Evolutionary conservation across 2,797 vertebrate genomes (phyloP), one percentile per base, ranked within the genome.

Genomic region (Trachurus trachurus): DNA sequence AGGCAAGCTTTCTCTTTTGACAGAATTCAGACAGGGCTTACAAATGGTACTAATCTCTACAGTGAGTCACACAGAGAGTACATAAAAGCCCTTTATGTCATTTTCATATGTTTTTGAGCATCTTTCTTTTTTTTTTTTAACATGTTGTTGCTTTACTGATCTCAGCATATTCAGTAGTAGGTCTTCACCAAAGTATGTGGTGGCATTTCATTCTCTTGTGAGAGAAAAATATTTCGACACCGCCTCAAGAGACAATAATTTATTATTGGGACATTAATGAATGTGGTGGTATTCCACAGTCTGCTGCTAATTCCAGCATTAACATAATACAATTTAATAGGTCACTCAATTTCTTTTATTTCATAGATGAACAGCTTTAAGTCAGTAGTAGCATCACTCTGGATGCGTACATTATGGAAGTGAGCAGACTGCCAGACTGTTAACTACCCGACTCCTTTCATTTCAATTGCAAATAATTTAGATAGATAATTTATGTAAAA

Each of bases 401-500:
- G 50, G 49, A 77, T 73, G 80, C 60, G n/a, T 69, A 69, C 67
- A 84, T 90, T 80, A 90, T 80, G 81, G 73, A 71, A 52, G 49
- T 76, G 68, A 84, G 80, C 84, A 83, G 84, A 87, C 86, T 88
- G 87, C 81, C 65, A 69, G 81, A 67, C 75, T 76, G 70, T 86
- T 89, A 93, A 93, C 86, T 81, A 87, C 70, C 82, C 85, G 10
- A 16, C 76, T 89, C 69, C 47, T 66, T 85, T 88, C 83, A 93
- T 91, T 91, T 90, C 70, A 93, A 86, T 85, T 88, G 82, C 87
- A 88, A 93, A 92, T 86, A 92, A 89, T 93, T 87, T 69, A 45
- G 76, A 88, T 79, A 56, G 84, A 91, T 93, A 87, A 94, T 95
- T 94, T 92, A 91, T 93, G 88, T 85, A 92, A 82, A 94, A 90